Evolutionary conservation across 2,888 invertebrate genomes (phyloP).

Genomic region (Metallyticus violacea): DNA sequence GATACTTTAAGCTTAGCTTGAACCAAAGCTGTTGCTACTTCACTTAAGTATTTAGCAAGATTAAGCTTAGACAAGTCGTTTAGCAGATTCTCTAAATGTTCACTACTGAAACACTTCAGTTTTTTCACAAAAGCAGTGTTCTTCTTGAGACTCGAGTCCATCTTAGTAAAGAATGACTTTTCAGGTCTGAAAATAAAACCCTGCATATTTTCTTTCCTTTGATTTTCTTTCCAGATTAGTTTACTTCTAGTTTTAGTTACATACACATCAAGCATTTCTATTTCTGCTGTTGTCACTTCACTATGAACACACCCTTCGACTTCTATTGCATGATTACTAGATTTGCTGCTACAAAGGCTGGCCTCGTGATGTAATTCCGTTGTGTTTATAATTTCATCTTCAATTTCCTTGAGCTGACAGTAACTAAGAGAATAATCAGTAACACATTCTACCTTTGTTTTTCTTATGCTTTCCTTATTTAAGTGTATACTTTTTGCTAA

Average conservation of each 20-base stretch:
- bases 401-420: not conserved
- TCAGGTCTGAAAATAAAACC: conserved; percentile 55
- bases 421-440: not conserved
- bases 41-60: conserved; percentile 94
- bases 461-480: not conserved
- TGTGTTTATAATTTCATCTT: not conserved
- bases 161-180: conserved; percentile 77
- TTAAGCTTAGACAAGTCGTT: conserved; percentile 87
- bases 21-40: conserved; percentile 85
- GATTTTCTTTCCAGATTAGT: not conserved
- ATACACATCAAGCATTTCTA: not conserved
- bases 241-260: not conserved
- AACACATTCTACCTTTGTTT: not conserved
- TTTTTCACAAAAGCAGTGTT: conserved; percentile 98
- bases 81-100: conserved; percentile 74
- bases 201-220: not conserved
- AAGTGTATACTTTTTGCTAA: not conserved
- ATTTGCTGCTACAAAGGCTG: not conserved
- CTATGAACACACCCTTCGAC: not conserved
- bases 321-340: not conserved
- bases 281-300: not conserved
- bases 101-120: conserved; percentile 83
- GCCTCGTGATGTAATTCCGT: not conserved
- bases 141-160: conserved; percentile 95
- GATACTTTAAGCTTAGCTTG: conserved; percentile 96